Evolutionary conservation across 1,140 invertebrate species (phyloP), one percentile per base, ranked within the genome.

Genomic region (Zaprionus taronus): DNA sequence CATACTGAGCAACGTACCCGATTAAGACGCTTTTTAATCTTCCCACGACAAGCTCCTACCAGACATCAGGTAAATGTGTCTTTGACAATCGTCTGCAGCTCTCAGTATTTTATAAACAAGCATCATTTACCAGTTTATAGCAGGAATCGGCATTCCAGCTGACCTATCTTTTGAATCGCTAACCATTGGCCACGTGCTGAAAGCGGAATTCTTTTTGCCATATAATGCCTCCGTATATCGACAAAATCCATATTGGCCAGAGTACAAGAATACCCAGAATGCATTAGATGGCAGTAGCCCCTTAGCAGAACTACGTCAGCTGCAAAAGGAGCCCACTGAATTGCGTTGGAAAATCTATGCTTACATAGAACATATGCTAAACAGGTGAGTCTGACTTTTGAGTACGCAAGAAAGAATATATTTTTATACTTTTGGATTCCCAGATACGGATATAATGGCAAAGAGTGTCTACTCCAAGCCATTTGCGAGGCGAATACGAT

Each of bases 61-160:
- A 74, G 87, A 49, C 73, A 86, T 73, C 80, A 83, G 77, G 87
- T 89, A 69, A 60, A 22, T 44, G 6, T 3, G 24, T 11, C 4
- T 28, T n/a, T 1, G 5, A n/a, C 5, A 55, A 14, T 6, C 38
- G 31, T 4, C 9, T 11, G 9, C 4, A 17, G 7, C n/a, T 47
- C 41, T 17, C 0, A 47, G n/a, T 9, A 17, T n/a, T 47, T 47
- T 2, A 17, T 47, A 9, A 47, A 4, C 2, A 17, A 9, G 41
- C 14, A 56, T 20, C 0, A n/a, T 15, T 31, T 61, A 20, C 2
- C 20, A 91, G 90, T 89, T 91, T 15, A 89, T 91, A 75, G 80
- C 72, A 9, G 90, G 90, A 28, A 85, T 91, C 28, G 90, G 90
- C 11, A 89, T 91, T 55, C 90, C 90, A 5, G 83, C 84, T 0